Conservation (phyloP, 2,888 invertebrate species). For the Orchesellides sinensis region DNA sequence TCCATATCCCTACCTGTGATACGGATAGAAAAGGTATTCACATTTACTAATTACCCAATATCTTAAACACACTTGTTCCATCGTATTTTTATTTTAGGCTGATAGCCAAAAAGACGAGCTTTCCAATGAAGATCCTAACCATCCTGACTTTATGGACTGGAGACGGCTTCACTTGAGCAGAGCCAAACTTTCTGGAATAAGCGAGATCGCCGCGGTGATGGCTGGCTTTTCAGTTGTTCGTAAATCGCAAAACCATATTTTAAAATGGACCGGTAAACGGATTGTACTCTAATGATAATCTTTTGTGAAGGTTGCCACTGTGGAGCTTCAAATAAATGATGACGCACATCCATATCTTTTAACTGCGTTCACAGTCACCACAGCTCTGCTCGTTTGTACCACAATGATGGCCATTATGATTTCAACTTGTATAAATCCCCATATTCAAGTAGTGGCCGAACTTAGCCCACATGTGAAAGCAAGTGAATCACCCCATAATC, state of each 20-base stretch:
- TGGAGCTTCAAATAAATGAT: conserved; percentile 74
- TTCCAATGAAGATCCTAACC: conserved; percentile 15
- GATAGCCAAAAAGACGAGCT: conserved; percentile 11
- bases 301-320: conserved; percentile 70
- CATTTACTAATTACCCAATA: neutral
- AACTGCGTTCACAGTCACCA: conserved; percentile 72
- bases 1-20: conserved; percentile 65
- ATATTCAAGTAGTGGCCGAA: conserved; percentile 70
- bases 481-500: conserved; percentile 70
- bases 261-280: neutral
- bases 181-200: conserved; percentile 71
- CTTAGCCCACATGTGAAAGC: conserved; percentile 61
- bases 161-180: conserved; percentile 72
- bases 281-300: neutral
- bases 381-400: conserved; percentile 57
- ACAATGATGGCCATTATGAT: conserved; percentile 72
- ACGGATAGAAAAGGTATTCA: conserved; percentile 47
- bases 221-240: conserved; percentile 72
- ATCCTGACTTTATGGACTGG: conserved; percentile 53
- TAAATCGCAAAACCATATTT: neutral
- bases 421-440: conserved; percentile 73
- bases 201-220: conserved; percentile 73
- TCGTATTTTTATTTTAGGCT: neutral
- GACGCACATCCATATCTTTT: conserved; percentile 72
- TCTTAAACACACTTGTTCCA: neutral